phyloP scores from a whole-genome alignment of 2,888 invertebrate genomes.

The Erannis defoliaria region DNA sequence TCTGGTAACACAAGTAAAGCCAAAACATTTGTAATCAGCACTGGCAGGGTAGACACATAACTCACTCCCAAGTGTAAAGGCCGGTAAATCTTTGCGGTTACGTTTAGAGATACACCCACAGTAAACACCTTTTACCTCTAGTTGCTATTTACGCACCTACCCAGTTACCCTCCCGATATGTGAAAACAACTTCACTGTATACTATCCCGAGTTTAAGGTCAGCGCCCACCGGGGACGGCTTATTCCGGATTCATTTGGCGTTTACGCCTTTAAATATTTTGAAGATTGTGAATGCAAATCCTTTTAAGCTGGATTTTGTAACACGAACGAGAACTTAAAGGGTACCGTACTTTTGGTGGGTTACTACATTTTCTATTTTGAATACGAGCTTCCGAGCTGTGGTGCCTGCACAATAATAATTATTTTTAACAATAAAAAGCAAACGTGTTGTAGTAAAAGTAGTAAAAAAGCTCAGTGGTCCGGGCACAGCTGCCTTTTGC shows the following conservation, averaged over 20 bases:
- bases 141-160: constrained; percentile 32
- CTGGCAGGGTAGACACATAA: constrained; percentile 6
- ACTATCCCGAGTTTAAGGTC: constrained; percentile 52
- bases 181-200: constrained; percentile 51
- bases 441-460: too few species aligned
- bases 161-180: constrained; percentile 49
- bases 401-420: too few species aligned
- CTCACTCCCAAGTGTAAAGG: constrained; percentile 25
- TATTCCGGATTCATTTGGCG: constrained; percentile 51
- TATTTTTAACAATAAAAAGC: too few species aligned
- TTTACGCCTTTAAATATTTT: constrained; percentile 54
- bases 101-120: constrained; percentile 37
- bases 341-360: neutral
- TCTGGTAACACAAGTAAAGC: neutral
- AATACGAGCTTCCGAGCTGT: neutral
- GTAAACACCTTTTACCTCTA: constrained; percentile 39
- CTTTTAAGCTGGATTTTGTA: constrained; percentile 31
- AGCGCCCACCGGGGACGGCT: constrained; percentile 53
- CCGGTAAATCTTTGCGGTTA: constrained; percentile 38
- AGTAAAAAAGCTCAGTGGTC: too few species aligned
- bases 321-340: constrained; percentile 11
- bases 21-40: constrained; percentile 14
- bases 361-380: neutral
- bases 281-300: constrained; percentile 44
- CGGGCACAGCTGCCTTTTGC: too few species aligned